A percentile compares a stretch with the other conserved stretches of the same genome.
Conservation (phyloP, 2,797 vertebrate genomes). For the Enteromius anoplus region DNA sequence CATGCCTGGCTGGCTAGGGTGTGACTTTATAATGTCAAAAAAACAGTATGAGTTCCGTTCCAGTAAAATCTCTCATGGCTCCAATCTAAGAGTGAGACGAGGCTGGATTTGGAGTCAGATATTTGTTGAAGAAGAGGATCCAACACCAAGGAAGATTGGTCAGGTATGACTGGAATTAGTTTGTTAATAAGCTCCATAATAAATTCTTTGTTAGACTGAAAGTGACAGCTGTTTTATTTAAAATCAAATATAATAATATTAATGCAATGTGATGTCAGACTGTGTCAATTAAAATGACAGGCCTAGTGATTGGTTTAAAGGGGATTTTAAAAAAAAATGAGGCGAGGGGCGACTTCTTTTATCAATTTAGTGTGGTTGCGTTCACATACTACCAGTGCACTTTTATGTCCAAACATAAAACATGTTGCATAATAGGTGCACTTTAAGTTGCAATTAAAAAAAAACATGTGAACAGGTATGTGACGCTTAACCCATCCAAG, state of each 20-base stretch:
- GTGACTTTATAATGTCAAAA: conserved; percentile 62
- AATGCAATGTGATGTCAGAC: not conserved
- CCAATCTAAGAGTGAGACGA: conserved; percentile 76
- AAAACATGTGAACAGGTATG: no score
- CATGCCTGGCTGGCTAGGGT: conserved; percentile 66
- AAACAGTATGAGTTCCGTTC: conserved; percentile 62
- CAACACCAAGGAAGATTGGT: conserved; percentile 77
- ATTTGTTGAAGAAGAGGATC: conserved; percentile 87
- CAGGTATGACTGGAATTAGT: conserved; percentile 78
- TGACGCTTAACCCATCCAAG: no score
- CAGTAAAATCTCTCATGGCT: conserved; percentile 58
- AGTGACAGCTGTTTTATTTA: not conserved
- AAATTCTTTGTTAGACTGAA: not conserved
- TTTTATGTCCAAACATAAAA: no score
- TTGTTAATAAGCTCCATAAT: not conserved
- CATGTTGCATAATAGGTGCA: no score
- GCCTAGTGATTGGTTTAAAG: no score
- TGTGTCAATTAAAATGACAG: no score
- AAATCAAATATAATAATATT: not conserved
- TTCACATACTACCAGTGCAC: no score
- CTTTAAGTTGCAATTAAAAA: no score
- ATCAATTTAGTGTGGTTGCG: no score
- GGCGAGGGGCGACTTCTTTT: no score
- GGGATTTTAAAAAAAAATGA: no score
- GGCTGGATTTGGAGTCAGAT: conserved; percentile 88